Conservation (phyloP, 2,113 vertebrate species). For the Mohoua ochrocephala region DNA sequence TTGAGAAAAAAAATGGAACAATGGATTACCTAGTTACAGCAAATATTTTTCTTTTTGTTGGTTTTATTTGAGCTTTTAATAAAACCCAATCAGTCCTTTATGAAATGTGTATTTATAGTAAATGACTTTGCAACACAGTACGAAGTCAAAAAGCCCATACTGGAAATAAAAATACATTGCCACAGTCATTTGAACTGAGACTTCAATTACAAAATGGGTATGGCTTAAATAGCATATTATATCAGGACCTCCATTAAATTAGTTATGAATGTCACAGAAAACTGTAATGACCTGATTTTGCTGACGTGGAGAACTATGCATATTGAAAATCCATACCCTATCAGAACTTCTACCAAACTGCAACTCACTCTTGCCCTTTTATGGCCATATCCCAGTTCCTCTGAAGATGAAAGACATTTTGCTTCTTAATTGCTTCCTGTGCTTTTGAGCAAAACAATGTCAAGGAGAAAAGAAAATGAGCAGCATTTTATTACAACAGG, state of each 20-base stretch:
- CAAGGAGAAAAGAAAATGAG: background rate
- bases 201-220: slow-evolving; percentile 9
- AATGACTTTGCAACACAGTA: background rate
- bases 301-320: background rate
- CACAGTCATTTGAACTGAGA: background rate
- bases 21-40: background rate
- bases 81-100: background rate
- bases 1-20: background rate
- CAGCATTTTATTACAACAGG: background rate
- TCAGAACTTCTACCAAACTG: background rate
- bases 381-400: background rate
- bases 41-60: background rate
- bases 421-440: background rate
- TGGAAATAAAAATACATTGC: slow-evolving; percentile 28
- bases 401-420: background rate
- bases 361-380: background rate
- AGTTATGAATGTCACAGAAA: slow-evolving; percentile 36
- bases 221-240: background rate
- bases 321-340: slow-evolving; percentile 41
- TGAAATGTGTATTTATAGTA: background rate
- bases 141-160: background rate
- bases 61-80: background rate
- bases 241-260: slow-evolving; percentile 13
- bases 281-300: background rate
- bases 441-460: background rate